These are phyloP conservation scores for Pyrocoelia pectoralis DNA, from an alignment of 2,888 invertebrate species.

Conservation along the genomic window DNA sequence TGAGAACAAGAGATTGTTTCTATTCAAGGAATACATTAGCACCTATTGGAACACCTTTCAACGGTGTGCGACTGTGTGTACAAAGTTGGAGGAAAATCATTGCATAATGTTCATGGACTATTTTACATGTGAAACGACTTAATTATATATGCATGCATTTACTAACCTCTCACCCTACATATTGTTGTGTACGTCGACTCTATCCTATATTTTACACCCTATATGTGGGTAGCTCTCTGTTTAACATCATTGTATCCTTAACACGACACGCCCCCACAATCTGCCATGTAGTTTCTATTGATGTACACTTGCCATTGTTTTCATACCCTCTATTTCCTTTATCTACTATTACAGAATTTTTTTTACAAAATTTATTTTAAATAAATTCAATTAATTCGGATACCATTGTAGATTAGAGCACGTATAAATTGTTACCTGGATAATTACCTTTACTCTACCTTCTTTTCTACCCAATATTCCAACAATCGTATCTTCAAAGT, in stretches of 20 bases:
- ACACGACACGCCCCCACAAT: slow-evolving; percentile 38
- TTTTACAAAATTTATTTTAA: slow-evolving; percentile 5
- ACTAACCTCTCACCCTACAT: slow-evolving; percentile 25
- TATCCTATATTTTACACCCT: slow-evolving; percentile 26
- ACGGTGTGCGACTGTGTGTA: too few species aligned
- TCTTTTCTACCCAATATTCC: too few species aligned
- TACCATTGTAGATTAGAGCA: not conserved
- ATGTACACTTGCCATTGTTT: slow-evolving; percentile 24
- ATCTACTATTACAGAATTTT: slow-evolving; percentile 9
- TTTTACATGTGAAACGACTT: slow-evolving; percentile 37
- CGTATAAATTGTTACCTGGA: too few species aligned
- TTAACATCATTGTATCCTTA: slow-evolving; percentile 30
- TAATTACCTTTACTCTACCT: too few species aligned
- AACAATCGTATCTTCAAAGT: slow-evolving; percentile 1
- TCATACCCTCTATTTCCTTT: slow-evolving; percentile 23
- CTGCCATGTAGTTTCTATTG: slow-evolving; percentile 35
- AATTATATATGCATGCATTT: slow-evolving; percentile 33
- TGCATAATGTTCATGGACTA: slow-evolving; percentile 25
- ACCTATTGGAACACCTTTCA: too few species aligned
- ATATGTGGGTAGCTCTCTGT: slow-evolving; percentile 29
- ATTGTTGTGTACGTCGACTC: slow-evolving; percentile 21
- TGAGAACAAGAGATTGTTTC: too few species aligned
- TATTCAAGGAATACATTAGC: too few species aligned
- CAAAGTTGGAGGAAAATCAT: slow-evolving; percentile 17
- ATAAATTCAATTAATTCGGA: not conserved